Percentiles rank a stretch among this genome's conserved stretches.
phyloP scores from a whole-genome alignment of 2,888 invertebrate genomes.

The Rutpela maculata region DNA sequence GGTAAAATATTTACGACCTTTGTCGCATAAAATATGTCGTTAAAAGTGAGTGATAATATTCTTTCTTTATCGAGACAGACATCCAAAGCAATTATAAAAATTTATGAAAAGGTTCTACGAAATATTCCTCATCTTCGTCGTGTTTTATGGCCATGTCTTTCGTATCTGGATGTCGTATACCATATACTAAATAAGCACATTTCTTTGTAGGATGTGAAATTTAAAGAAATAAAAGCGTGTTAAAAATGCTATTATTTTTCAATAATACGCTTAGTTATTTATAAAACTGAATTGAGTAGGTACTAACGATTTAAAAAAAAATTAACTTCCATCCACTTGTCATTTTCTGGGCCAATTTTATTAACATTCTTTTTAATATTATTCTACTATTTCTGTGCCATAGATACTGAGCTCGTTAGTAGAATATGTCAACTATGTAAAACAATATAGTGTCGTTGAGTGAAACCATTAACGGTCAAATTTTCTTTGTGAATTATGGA shows the following conservation, averaged over 20 bases:
- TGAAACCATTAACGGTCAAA: too few relatives aligned
- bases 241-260: background rate
- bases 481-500: too few relatives aligned
- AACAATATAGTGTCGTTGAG: too few relatives aligned
- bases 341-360: too few relatives aligned
- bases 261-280: background rate
- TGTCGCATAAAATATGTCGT: constrained; percentile 47
- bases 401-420: too few relatives aligned
- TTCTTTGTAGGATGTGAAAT: background rate
- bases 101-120: constrained; percentile 18
- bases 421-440: too few relatives aligned
- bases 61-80: constrained; percentile 23
- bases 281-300: background rate
- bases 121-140: constrained; percentile 9
- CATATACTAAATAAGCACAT: background rate
- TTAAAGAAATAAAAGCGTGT: too few relatives aligned
- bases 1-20: constrained; percentile 59
- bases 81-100: constrained; percentile 33
- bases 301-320: too few relatives aligned
- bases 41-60: constrained; percentile 45
- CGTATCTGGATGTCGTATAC: background rate
- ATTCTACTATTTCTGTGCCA: too few relatives aligned
- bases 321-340: too few relatives aligned
- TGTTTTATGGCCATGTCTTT: constrained; percentile 9
- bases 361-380: too few relatives aligned